These are phyloP conservation scores for Pogona vitticeps DNA, from an alignment of 2,113 vertebrate genomes.

Conservation along the genomic window DNA sequence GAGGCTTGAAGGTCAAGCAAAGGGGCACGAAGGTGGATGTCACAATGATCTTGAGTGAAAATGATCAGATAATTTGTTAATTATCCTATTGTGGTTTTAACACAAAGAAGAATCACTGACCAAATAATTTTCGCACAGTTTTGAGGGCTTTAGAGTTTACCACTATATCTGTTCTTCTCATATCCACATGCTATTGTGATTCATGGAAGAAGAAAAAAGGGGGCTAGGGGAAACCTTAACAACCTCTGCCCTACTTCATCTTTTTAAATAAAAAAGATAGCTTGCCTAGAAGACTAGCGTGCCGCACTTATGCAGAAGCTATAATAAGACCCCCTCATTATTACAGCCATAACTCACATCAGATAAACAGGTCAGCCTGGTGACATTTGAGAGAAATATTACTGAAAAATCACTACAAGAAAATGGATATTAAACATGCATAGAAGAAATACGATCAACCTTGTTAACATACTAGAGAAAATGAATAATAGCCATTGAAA, in stretches of 20 bases:
- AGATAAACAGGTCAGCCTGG: conserved; percentile 68
- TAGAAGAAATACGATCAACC: conserved; percentile 67
- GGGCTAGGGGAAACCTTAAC: not conserved
- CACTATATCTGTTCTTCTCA: not conserved
- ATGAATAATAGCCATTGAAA: conserved; percentile 66
- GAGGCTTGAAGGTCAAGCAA: too few species aligned
- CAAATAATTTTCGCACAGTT: not conserved
- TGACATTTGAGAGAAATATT: conserved; percentile 68
- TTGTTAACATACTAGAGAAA: conserved; percentile 54
- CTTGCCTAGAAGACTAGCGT: conserved; percentile 20
- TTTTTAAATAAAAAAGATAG: conserved; percentile 30
- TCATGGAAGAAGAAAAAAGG: not conserved
- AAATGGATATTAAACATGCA: conserved; percentile 71
- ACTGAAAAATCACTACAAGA: conserved; percentile 45
- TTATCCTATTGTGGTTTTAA: too few species aligned
- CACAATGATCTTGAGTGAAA: too few species aligned
- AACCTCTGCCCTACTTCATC: not conserved
- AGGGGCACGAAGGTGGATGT: too few species aligned
- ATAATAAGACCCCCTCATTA: conserved; percentile 62
- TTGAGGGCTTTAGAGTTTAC: not conserved
- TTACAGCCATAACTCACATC: conserved; percentile 59
- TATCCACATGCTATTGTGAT: not conserved
- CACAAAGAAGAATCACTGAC: too few species aligned
- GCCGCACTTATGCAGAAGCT: conserved; percentile 27
- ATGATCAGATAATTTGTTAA: too few species aligned